A percentile compares a stretch with the other conserved stretches of the same genome.
phyloP scores from a whole-genome alignment of 2,888 invertebrate species.

The Agrochola lychnidis region DNA sequence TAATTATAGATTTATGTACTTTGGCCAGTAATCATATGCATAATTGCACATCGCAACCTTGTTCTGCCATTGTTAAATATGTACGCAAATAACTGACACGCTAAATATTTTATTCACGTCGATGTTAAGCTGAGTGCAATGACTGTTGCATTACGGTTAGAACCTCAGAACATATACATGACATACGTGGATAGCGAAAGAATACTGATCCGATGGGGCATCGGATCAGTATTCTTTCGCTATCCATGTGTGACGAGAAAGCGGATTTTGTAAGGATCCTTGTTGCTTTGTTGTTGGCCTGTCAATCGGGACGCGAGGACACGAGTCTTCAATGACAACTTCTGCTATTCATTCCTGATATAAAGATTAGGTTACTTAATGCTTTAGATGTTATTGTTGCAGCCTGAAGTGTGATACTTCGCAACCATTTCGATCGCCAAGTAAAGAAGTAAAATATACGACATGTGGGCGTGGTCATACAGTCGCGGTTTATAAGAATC shows the following conservation, averaged over 20 bases:
- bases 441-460: neutral
- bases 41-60: conserved; percentile 73
- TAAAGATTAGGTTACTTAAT: neutral
- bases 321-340: conserved; percentile 1
- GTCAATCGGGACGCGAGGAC: conserved; percentile 33
- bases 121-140: conserved; percentile 63
- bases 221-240: no score
- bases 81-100: conserved; percentile 56
- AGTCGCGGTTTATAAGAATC: neutral
- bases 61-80: conserved; percentile 68
- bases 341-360: neutral
- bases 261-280: conserved; percentile 57
- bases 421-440: neutral
- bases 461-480: conserved; percentile 11
- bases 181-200: conserved; percentile 59
- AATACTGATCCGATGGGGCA: conserved; percentile 60
- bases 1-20: conserved; percentile 66
- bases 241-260: conserved; percentile 64
- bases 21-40: conserved; percentile 67
- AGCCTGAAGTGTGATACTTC: neutral
- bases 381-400: neutral
- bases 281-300: conserved; percentile 52
- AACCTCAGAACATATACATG: conserved; percentile 49
- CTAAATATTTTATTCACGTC: conserved; percentile 71
- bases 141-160: conserved; percentile 67